Percentiles rank a stretch among this genome's conserved stretches.
Conservation (phyloP, 1,140 invertebrate species). For the Littorina saxatilis region DNA sequence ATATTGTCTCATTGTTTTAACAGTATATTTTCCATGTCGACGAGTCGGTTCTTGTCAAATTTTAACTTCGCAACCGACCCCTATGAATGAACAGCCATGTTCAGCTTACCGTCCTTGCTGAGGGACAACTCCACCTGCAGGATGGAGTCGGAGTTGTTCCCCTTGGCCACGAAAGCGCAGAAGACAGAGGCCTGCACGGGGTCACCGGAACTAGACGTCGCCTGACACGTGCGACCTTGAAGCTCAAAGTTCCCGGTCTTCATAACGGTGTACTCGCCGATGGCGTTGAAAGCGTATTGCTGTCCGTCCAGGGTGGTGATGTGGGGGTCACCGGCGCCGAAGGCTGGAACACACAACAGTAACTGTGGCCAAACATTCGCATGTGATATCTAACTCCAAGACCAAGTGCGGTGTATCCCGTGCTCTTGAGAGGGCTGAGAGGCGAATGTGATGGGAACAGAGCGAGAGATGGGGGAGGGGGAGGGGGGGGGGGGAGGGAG, state of each 20-base stretch:
- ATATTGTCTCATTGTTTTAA: background rate
- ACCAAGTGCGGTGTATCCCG: too few relatives aligned
- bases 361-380: too few relatives aligned
- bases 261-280: slow-evolving; percentile 56
- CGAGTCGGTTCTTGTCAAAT: too few relatives aligned
- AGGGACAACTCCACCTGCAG: slow-evolving; percentile 45
- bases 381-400: background rate
- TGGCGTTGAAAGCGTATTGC: slow-evolving; percentile 64
- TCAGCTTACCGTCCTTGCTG: slow-evolving; percentile 36
- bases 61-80: too few relatives aligned
- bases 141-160: background rate
- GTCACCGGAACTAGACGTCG: slow-evolving; percentile 11
- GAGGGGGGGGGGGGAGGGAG: too few relatives aligned
- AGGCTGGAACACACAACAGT: slow-evolving; percentile 24
- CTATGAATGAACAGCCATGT: too few relatives aligned
- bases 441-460: too few relatives aligned
- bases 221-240: slow-evolving; percentile 43
- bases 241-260: slow-evolving; percentile 27
- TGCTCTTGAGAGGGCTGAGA: too few relatives aligned
- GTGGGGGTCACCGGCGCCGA: slow-evolving; percentile 66
- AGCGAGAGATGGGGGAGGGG: too few relatives aligned
- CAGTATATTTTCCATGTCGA: too few relatives aligned
- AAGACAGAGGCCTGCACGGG: slow-evolving; percentile 42
- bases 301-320: slow-evolving; percentile 62
- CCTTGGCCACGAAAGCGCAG: slow-evolving; percentile 49